Conservation (phyloP, 1,140 invertebrate species). For the Rhyacophila brunnea region DNA sequence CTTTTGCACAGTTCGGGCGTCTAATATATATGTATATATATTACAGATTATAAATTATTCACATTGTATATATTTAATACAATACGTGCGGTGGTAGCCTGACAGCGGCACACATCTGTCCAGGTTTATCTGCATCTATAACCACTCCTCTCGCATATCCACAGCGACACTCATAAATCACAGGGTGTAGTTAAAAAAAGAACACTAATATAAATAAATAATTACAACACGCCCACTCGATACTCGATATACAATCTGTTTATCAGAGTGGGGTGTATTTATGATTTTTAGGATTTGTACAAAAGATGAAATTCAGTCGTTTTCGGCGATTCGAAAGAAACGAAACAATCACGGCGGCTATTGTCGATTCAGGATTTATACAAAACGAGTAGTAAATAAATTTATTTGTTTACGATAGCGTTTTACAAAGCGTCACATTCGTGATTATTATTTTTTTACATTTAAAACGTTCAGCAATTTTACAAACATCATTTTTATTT, state of each 20-base stretch:
- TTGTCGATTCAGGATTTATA: no score
- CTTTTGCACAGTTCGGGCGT: neutral
- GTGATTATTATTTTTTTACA: no score
- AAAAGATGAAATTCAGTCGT: conserved; percentile 3
- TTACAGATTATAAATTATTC: conserved; percentile 3
- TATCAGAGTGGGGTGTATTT: conserved; percentile 1
- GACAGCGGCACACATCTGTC: neutral
- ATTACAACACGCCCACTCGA: no score
- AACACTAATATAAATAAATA: neutral
- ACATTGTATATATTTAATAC: conserved; percentile 13
- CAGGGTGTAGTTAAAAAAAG: conserved; percentile 23
- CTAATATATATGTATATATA: neutral
- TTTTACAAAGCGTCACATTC: no score
- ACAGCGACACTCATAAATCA: conserved; percentile 16
- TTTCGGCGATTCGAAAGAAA: no score
- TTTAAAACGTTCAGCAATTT: no score
- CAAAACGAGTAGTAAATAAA: no score
- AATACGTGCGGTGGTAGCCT: neutral
- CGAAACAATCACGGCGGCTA: no score
- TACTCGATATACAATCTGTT: no score
- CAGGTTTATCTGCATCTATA: neutral
- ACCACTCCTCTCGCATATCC: neutral
- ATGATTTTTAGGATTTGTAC: neutral
- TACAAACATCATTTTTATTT: no score
- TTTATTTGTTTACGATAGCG: no score